These are phyloP conservation scores for Cremastinae sp. DNA, from an alignment of 2,888 invertebrate species.

Conservation along the genomic window DNA sequence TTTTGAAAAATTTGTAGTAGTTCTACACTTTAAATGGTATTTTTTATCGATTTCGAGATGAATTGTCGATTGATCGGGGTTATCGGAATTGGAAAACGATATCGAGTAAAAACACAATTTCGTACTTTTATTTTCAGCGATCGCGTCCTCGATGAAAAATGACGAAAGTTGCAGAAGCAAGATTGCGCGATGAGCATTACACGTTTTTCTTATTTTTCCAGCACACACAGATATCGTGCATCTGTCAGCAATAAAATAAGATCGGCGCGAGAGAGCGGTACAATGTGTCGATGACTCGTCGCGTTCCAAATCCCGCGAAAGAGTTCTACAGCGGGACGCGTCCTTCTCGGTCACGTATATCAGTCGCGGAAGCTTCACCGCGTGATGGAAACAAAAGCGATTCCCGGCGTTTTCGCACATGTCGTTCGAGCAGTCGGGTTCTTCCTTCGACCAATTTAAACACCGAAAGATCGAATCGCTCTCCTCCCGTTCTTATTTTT, in stretches of 20 bases:
- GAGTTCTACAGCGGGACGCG: slow-evolving; percentile 22
- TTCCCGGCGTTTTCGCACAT: slow-evolving; percentile 33
- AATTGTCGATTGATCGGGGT: too few relatives aligned
- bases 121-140: background rate
- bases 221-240: slow-evolving; percentile 32
- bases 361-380: background rate
- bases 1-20: too few relatives aligned
- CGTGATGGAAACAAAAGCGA: slow-evolving; percentile 31
- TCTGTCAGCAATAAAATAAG: slow-evolving; percentile 35
- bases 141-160: slow-evolving; percentile 32
- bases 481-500: slow-evolving; percentile 21
- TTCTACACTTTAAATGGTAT: too few relatives aligned
- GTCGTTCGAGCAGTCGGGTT: slow-evolving; percentile 22
- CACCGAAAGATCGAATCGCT: slow-evolving; percentile 44
- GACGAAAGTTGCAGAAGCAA: slow-evolving; percentile 14
- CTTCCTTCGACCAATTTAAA: slow-evolving; percentile 57
- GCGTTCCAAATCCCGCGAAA: slow-evolving; percentile 49
- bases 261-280: slow-evolving; percentile 46
- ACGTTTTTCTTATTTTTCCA: slow-evolving; percentile 20
- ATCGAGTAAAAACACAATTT: background rate
- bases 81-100: too few relatives aligned
- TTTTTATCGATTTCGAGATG: slow-evolving; percentile 5
- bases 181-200: slow-evolving; percentile 27
- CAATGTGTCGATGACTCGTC: slow-evolving; percentile 23
- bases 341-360: slow-evolving; percentile 44